Evolutionary conservation across 2,888 invertebrate species (phyloP), one percentile per base, ranked within the genome.

Genomic region (Harpagoxenus sublaevis): DNA sequence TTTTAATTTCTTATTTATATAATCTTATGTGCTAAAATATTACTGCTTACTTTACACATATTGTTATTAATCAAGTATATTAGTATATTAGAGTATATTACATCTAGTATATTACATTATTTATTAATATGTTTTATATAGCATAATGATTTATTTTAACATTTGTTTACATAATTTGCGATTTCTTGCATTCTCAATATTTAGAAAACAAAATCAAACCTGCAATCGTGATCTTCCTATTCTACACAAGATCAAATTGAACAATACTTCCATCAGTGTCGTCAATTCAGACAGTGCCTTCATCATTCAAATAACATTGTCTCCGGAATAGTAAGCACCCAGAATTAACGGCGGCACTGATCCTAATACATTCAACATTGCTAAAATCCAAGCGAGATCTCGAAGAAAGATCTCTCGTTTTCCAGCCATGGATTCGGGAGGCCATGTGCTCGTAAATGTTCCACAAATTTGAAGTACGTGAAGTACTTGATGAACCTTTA

Each of bases 261-360:
- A 86, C 9, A 91, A 86, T 0, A 92, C 88, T 85, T 92, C 92
- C 12, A 79, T 68, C 1, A 92, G 48, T 0, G 92, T 92, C 3
- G 90, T 92, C 5, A 92, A 84, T 88, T 93, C 93, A 1, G 93
- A 92, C 28, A 93, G 42, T 2, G 91, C 82, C 83, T 92, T 92
- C 87, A 91, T 93, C 35, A 91, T 51, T 1, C 70, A n/a, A 45
- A 83, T 85, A 12, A 90, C 35, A 10, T 92, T 88, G 12, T 84
- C 18, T 28, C 89, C 85, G 77, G 89, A 90, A 63, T 91, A 84
- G 85, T 90, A 91, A 81, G 89, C 89, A 10, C 89, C 91, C 0
- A 92, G 53, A 18, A 87, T 28, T 5, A 93, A 74, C 15, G 93
- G 91, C 75, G 92, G 74, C 5, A 92, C 39, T 12, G 92, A 84